Evolutionary conservation across 2,797 vertebrate species (phyloP).

Genomic region (Trematomus bernacchii): DNA sequence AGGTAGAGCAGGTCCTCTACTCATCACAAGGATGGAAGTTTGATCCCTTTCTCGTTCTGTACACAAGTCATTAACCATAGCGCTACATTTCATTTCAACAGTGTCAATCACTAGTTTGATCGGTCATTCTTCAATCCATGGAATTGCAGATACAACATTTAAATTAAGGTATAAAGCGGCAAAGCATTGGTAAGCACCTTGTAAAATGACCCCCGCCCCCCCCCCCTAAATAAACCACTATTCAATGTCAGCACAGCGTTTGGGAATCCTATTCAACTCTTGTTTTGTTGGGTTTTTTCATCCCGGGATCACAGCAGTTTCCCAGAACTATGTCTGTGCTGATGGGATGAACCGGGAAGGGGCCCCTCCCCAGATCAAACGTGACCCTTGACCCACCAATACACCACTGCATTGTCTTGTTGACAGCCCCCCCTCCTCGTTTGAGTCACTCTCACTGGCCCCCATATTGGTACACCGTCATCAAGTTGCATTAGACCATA

Average conservation of each 20-base stretch:
- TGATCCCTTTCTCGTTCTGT: constrained; percentile 6
- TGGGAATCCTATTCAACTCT: constrained; percentile 40
- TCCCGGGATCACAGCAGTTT: constrained; percentile 68
- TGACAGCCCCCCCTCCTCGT: constrained; percentile 53
- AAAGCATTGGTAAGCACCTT: constrained; percentile 1
- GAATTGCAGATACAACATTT: constrained; percentile 6
- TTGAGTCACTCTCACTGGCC: constrained; percentile 72
- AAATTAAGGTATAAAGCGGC: constrained; percentile 24
- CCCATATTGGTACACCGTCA: constrained; percentile 69
- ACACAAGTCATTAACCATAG: not conserved
- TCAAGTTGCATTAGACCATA: constrained; percentile 60
- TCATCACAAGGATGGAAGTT: constrained; percentile 1
- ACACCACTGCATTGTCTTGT: constrained; percentile 74
- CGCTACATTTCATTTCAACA: not conserved
- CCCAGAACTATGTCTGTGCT: constrained; percentile 73
- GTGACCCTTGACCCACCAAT: constrained; percentile 73
- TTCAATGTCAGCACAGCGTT: constrained; percentile 29
- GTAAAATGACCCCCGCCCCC: not conserved
- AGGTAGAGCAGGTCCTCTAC: not conserved
- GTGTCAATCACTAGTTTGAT: not conserved
- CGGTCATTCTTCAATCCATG: not conserved
- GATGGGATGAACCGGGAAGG: constrained; percentile 69
- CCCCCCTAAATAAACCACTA: constrained; percentile 18
- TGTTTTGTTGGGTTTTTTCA: constrained; percentile 10
- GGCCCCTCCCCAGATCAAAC: constrained; percentile 78